Percentiles rank a stretch among this genome's conserved stretches.
These are phyloP conservation scores for Tamias sibiricus DNA, from an alignment of 2,113 vertebrate genomes.

Conservation along the genomic window DNA sequence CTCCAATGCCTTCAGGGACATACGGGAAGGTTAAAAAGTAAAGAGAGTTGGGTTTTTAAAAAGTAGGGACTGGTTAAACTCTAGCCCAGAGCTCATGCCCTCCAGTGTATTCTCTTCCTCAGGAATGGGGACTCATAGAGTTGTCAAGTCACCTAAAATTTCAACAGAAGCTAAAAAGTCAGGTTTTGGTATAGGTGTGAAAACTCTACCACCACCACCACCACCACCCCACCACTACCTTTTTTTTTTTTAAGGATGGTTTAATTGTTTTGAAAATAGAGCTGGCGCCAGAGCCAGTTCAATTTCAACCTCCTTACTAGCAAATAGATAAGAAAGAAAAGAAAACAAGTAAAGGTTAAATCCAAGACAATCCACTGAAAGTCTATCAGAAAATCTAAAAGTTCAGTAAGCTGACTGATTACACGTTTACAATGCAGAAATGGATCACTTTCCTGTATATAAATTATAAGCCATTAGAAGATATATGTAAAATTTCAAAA, in stretches of 20 bases:
- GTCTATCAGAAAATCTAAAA: slow-evolving; percentile 14
- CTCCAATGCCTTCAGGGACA: slow-evolving; percentile 28
- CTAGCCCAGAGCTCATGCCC: neutral
- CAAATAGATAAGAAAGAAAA: neutral
- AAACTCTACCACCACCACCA: no score
- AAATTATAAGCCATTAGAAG: slow-evolving; percentile 52
- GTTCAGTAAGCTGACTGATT: slow-evolving; percentile 20
- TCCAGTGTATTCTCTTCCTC: neutral
- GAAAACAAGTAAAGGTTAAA: neutral
- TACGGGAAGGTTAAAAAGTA: neutral
- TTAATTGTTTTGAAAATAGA: slow-evolving; percentile 49
- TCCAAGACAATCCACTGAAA: neutral
- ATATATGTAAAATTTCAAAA: slow-evolving; percentile 7
- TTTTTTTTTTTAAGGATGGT: neutral
- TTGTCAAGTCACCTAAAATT: neutral
- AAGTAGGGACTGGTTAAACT: neutral
- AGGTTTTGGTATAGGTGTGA: neutral
- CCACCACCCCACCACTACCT: no score
- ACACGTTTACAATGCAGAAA: slow-evolving; percentile 36
- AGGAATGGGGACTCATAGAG: neutral
- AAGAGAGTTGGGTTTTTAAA: neutral
- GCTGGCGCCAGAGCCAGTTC: neutral
- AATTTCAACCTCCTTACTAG: neutral
- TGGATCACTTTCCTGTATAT: neutral
- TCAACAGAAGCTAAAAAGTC: neutral